phyloP scores from a whole-genome alignment of 2,888 invertebrate genomes.

The Pecten maximus region DNA sequence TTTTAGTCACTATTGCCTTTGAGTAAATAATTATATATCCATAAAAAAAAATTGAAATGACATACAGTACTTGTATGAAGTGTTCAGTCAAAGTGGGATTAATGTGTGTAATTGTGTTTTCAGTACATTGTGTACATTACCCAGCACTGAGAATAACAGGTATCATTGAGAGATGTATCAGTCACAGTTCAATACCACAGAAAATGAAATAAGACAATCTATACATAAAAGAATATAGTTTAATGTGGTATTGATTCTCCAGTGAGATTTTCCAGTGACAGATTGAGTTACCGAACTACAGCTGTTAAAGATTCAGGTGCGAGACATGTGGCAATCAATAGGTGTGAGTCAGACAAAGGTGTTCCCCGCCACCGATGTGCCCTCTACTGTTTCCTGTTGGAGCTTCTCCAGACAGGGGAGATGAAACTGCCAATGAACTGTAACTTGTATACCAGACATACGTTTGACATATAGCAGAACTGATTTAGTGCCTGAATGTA shows the following conservation, averaged over 20 bases:
- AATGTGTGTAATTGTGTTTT: neutral
- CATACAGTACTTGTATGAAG: too few relatives aligned
- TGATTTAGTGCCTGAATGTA: neutral
- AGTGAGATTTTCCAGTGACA: neutral
- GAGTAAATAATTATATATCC: too few relatives aligned
- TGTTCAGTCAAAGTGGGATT: neutral
- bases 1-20: too few relatives aligned
- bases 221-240: neutral
- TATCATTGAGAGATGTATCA: neutral
- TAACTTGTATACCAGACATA: neutral
- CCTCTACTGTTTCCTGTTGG: conserved; percentile 10
- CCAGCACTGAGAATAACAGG: neutral
- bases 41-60: too few relatives aligned
- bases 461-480: conserved; percentile 27
- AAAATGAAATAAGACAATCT: neutral
- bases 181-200: neutral
- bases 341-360: neutral
- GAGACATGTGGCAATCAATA: neutral
- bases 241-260: neutral
- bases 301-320: conserved; percentile 16
- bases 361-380: neutral
- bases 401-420: conserved; percentile 13
- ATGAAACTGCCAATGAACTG: neutral
- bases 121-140: neutral
- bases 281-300: neutral